These are phyloP conservation scores for Tangara arthus DNA, from an alignment of 2,797 vertebrate genomes.

Conservation along the genomic window DNA sequence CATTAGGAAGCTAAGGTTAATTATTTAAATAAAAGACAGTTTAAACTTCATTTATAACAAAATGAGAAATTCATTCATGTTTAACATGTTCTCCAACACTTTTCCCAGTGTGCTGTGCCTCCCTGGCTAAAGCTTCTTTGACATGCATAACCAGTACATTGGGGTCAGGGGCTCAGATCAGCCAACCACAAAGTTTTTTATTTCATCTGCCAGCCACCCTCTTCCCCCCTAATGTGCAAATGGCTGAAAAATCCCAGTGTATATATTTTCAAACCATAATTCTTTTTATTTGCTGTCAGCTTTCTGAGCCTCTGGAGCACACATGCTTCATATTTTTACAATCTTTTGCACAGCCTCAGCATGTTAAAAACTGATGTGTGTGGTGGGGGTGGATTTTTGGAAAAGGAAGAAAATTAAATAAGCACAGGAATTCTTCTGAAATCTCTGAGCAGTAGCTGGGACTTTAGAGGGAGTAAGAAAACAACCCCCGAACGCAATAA, in stretches of 20 bases:
- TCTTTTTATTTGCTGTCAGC: constrained; percentile 30
- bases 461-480: neutral
- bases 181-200: neutral
- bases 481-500: neutral
- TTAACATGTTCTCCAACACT: neutral
- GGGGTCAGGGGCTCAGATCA: neutral
- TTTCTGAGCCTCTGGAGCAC: constrained; percentile 23
- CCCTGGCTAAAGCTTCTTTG: neutral
- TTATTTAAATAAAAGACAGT: neutral
- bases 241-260: neutral
- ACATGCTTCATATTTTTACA: constrained; percentile 33
- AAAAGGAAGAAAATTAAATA: neutral
- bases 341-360: neutral
- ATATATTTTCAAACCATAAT: neutral
- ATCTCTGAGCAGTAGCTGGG: neutral
- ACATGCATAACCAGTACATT: neutral
- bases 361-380: neutral
- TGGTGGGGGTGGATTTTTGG: neutral
- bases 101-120: neutral
- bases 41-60: neutral
- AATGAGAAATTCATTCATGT: neutral
- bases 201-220: neutral
- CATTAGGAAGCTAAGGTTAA: neutral
- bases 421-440: neutral
- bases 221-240: neutral